A percentile compares a stretch with the other conserved stretches of the same genome.
phyloP scores from a whole-genome alignment of 2,797 vertebrate genomes.

The Bradypodion ventrale region DNA sequence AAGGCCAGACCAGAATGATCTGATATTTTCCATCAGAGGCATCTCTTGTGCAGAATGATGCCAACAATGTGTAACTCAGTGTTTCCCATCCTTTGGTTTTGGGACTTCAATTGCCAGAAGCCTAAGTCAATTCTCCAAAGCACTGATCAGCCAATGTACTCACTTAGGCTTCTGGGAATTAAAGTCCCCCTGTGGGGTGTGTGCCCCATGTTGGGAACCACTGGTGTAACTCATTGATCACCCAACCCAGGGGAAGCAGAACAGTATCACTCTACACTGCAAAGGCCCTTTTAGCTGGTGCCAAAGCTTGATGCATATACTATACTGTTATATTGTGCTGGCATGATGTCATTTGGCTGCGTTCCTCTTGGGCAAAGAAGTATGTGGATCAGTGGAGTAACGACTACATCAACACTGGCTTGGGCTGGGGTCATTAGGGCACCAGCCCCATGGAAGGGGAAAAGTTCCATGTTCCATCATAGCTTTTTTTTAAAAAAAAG shows the following conservation, averaged over 20 bases:
- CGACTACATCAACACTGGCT: constrained; percentile 8
- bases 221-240: not conserved
- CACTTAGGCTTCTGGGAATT: too few species aligned
- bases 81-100: too few species aligned
- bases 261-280: not conserved
- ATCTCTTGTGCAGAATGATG: too few species aligned
- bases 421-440: not conserved
- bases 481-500: not conserved
- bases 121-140: too few species aligned
- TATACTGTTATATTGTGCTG: not conserved
- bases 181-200: too few species aligned
- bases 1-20: not conserved
- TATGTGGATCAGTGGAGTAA: not conserved
- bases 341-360: not conserved
- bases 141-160: too few species aligned
- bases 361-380: not conserved
- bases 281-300: too few species aligned
- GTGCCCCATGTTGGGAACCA: too few species aligned
- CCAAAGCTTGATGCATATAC: not conserved
- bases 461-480: constrained; percentile 34
- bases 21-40: not conserved
- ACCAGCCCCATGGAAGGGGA: not conserved
- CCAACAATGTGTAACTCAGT: too few species aligned
- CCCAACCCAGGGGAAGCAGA: not conserved
- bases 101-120: too few species aligned